Conservation (phyloP, 2,888 invertebrate genomes). For the Troides oblongomaculatus region DNA sequence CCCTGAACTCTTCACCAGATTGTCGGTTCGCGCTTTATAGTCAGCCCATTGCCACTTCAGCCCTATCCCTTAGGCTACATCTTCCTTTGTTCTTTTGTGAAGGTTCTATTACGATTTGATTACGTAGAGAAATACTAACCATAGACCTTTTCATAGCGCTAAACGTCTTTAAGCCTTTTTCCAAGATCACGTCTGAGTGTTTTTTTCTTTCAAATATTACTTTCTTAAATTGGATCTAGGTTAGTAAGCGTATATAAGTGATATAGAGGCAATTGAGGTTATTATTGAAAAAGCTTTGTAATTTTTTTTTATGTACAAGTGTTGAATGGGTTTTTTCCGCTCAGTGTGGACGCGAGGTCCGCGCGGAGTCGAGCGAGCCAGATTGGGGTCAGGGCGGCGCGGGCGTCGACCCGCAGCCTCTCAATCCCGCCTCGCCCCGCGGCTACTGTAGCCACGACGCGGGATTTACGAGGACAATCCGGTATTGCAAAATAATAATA, state of each 20-base stretch:
- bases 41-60: no score
- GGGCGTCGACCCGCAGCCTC: conserved; percentile 75
- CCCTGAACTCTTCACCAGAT: no score
- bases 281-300: conserved; percentile 13
- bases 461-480: conserved; percentile 2
- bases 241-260: background rate
- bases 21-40: no score
- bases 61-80: no score
- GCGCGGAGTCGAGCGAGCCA: conserved; percentile 74
- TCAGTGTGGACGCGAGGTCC: conserved; percentile 72
- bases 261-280: background rate
- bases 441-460: conserved; percentile 31
- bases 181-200: background rate
- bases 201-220: background rate
- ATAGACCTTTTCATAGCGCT: no score
- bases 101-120: no score
- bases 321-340: conserved; percentile 72
- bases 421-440: conserved; percentile 43
- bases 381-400: conserved; percentile 79
- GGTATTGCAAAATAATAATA: background rate
- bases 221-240: background rate
- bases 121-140: no score
- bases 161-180: no score
- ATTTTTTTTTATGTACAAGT: conserved; percentile 43
- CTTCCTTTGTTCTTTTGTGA: no score